A percentile compares a stretch with the other conserved stretches of the same genome.
These are phyloP conservation scores for Varroa destructor DNA, from an alignment of 1,140 invertebrate genomes.

Conservation along the genomic window DNA sequence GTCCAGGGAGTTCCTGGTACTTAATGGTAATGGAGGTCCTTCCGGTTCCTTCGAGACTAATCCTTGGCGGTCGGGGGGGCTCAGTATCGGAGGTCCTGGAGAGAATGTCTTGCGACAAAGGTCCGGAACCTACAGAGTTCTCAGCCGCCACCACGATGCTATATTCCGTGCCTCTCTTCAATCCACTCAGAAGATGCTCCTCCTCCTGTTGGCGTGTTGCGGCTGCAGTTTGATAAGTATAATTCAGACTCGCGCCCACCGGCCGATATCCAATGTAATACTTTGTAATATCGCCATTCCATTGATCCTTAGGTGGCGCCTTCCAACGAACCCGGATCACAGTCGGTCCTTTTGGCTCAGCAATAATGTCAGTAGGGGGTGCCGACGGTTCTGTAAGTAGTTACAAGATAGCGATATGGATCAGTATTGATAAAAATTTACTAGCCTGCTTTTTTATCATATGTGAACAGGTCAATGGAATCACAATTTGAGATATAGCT, in stretches of 20 bases:
- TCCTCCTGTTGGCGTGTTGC: conserved; percentile 30
- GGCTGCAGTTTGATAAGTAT: conserved; percentile 32
- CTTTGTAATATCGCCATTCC: conserved; percentile 81
- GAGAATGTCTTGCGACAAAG: conserved; percentile 34
- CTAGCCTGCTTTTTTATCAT: background rate
- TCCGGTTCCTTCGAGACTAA: conserved; percentile 20
- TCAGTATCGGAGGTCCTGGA: conserved; percentile 35
- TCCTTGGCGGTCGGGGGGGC: conserved; percentile 27
- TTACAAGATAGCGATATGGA: conserved; percentile 15
- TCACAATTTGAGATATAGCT: too few relatives aligned
- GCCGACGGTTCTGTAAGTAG: conserved; percentile 34
- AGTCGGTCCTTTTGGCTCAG: conserved; percentile 34
- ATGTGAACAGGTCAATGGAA: too few relatives aligned
- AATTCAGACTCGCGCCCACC: conserved; percentile 31
- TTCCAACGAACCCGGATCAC: conserved; percentile 36
- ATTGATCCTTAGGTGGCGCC: conserved; percentile 66
- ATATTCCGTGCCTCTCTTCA: conserved; percentile 36
- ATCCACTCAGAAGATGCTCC: conserved; percentile 35
- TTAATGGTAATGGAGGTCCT: conserved; percentile 20
- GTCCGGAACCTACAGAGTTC: conserved; percentile 36
- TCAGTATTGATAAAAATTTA: conserved; percentile 15
- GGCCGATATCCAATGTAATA: conserved; percentile 45
- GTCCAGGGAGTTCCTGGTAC: conserved; percentile 34
- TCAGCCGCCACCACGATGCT: conserved; percentile 36
- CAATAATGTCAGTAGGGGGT: conserved; percentile 35